Evolutionary conservation across 2,113 vertebrate species (phyloP).

Genomic region (Lagopus muta): DNA sequence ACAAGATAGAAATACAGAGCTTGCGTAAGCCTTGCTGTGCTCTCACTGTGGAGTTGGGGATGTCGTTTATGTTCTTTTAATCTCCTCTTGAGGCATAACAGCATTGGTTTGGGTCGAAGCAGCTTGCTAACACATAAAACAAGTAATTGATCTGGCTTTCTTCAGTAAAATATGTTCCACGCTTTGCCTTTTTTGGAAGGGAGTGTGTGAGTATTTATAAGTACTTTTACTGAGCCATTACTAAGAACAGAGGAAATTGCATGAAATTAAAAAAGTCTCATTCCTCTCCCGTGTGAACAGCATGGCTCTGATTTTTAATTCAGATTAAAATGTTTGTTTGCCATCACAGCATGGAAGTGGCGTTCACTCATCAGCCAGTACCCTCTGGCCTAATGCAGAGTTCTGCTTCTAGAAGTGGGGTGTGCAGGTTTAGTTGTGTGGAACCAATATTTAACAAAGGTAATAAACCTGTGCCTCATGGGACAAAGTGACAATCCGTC

Average conservation of each 20-base stretch:
- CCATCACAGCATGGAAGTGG: neutral
- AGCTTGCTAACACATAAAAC: conserved; percentile 3
- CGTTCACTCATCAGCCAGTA: neutral
- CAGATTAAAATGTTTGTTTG: neutral
- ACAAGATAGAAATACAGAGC: neutral
- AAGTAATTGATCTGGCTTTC: conserved; percentile 40
- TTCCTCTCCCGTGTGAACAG: neutral
- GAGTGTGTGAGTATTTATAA: neutral
- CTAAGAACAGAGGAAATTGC: neutral
- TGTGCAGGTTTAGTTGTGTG: neutral
- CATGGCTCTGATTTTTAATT: neutral
- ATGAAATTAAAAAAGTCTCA: neutral
- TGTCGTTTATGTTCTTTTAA: conserved; percentile 24
- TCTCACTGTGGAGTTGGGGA: neutral
- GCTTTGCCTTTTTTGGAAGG: conserved; percentile 39
- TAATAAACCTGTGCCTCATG: neutral
- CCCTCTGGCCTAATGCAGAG: neutral
- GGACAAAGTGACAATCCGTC: neutral
- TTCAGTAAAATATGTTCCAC: conserved; percentile 2
- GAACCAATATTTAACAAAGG: neutral
- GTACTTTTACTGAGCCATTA: conserved; percentile 1
- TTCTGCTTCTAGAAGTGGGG: neutral
- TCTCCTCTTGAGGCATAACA: conserved; percentile 24
- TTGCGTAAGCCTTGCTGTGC: neutral
- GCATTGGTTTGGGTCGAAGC: conserved; percentile 18